Evolutionary conservation across 2,113 vertebrate genomes (phyloP).

Genomic region (Neomonachus schauinslandi): DNA sequence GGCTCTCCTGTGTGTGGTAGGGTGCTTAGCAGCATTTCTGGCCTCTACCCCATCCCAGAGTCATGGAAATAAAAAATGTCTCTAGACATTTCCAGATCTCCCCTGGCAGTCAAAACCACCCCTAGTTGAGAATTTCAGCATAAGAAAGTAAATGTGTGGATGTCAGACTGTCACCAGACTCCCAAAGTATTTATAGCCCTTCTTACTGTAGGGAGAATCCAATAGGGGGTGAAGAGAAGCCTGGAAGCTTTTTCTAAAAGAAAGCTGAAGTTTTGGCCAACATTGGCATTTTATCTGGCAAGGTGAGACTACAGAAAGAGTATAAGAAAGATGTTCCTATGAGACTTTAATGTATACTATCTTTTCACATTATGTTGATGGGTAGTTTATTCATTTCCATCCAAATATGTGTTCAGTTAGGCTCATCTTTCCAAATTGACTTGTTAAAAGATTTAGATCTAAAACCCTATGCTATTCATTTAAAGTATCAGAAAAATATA

Average conservation of each 20-base stretch:
- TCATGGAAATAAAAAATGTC: background rate
- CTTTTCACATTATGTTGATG: background rate
- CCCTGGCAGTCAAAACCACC: background rate
- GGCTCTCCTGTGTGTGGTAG: background rate
- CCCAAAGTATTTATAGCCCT: background rate
- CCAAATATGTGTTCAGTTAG: background rate
- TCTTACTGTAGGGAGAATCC: background rate
- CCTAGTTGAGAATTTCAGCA: background rate
- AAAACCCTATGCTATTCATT: background rate
- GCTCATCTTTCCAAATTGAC: background rate
- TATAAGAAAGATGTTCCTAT: background rate
- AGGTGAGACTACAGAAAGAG: background rate
- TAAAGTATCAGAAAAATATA: background rate
- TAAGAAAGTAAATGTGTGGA: background rate
- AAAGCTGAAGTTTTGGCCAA: background rate
- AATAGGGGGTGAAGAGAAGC: background rate
- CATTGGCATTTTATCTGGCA: background rate
- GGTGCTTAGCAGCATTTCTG: background rate
- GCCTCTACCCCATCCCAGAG: background rate
- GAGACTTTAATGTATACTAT: background rate
- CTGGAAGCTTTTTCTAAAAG: background rate
- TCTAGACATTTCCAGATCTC: background rate
- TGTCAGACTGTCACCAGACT: background rate
- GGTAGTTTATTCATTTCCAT: background rate
- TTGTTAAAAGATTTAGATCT: conserved; percentile 20